phyloP scores from a whole-genome alignment of 1,140 invertebrate genomes.

The Aethina tumida region DNA sequence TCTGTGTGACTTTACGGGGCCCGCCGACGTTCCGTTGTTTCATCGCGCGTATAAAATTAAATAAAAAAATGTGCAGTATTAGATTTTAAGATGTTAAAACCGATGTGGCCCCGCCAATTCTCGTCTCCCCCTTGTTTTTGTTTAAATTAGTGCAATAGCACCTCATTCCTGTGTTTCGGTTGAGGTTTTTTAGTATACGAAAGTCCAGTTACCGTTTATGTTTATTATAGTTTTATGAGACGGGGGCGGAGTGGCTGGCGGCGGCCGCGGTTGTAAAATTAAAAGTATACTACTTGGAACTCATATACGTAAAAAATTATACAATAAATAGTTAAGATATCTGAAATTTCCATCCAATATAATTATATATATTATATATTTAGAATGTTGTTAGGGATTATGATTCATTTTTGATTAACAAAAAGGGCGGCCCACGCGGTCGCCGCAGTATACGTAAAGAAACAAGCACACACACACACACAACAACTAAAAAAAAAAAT shows the following conservation, averaged over 20 bases:
- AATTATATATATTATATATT: slow-evolving; percentile 15
- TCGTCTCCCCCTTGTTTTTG: not conserved
- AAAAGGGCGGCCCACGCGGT: slow-evolving; percentile 3
- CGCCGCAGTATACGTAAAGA: slow-evolving; percentile 1
- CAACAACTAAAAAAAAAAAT: slow-evolving; percentile 2
- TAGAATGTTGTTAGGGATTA: slow-evolving; percentile 16
- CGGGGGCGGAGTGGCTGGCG: too few species aligned
- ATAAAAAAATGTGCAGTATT: slow-evolving; percentile 14
- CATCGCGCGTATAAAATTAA: too few species aligned
- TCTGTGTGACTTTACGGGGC: too few species aligned
- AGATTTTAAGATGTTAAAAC: slow-evolving; percentile 12
- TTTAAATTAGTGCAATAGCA: not conserved
- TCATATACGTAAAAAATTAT: slow-evolving; percentile 36
- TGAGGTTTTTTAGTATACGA: slow-evolving; percentile 4
- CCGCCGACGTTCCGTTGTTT: too few species aligned
- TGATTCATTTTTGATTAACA: slow-evolving; percentile 7
- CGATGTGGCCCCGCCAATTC: slow-evolving; percentile 4
- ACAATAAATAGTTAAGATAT: slow-evolving; percentile 31
- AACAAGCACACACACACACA: not conserved
- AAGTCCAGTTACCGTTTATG: slow-evolving; percentile 1
- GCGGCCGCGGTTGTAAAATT: too few species aligned
- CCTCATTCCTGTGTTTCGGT: not conserved
- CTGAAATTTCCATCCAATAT: slow-evolving; percentile 29
- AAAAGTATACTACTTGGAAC: slow-evolving; percentile 34
- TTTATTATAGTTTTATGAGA: slow-evolving; percentile 14